Evolutionary conservation across 2,797 vertebrate genomes (phyloP).

Genomic region (Dipus sagitta): DNA sequence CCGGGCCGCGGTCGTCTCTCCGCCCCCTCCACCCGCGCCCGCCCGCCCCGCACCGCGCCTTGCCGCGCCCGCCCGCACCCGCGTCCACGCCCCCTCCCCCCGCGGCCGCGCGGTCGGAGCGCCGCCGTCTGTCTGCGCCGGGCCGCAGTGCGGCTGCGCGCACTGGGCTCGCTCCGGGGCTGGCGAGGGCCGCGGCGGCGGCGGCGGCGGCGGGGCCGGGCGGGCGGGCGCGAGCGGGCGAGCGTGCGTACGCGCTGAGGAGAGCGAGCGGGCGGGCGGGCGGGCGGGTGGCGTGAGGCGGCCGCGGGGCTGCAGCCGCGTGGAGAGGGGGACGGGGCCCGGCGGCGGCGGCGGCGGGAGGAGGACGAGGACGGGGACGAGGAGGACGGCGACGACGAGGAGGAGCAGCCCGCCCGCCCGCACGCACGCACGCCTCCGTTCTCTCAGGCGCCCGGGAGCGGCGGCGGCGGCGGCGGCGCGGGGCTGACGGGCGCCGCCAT

Average conservation of each 20-base stretch:
- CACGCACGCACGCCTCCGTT: not conserved
- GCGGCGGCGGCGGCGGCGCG: conserved; percentile 66
- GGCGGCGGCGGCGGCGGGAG: conserved; percentile 60
- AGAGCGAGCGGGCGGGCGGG: conserved; percentile 80
- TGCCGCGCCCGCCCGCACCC: not conserved
- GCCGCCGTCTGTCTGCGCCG: conserved; percentile 78
- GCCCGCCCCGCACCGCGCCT: conserved; percentile 11
- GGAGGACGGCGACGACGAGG: conserved; percentile 73
- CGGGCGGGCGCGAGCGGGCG: conserved; percentile 62
- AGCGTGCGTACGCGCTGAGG: conserved; percentile 83
- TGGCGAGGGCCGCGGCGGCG: conserved; percentile 84
- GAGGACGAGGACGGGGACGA: conserved; percentile 65
- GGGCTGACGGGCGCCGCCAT: conserved; percentile 82
- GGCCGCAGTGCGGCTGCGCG: conserved; percentile 91
- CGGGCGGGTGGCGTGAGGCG: conserved; percentile 80
- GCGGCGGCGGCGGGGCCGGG: conserved; percentile 75
- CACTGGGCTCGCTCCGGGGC: conserved; percentile 81
- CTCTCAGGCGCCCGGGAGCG: conserved; percentile 57
- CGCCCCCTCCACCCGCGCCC: not conserved
- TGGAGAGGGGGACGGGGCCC: conserved; percentile 64
- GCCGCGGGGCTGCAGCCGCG: conserved; percentile 69
- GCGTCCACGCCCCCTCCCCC: conserved; percentile 17
- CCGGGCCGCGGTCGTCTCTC: not conserved
- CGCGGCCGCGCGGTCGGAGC: conserved; percentile 72
- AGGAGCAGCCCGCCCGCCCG: not conserved